phyloP scores from a whole-genome alignment of 2,888 invertebrate genomes.

The Leptinotarsa rubiginosa region DNA sequence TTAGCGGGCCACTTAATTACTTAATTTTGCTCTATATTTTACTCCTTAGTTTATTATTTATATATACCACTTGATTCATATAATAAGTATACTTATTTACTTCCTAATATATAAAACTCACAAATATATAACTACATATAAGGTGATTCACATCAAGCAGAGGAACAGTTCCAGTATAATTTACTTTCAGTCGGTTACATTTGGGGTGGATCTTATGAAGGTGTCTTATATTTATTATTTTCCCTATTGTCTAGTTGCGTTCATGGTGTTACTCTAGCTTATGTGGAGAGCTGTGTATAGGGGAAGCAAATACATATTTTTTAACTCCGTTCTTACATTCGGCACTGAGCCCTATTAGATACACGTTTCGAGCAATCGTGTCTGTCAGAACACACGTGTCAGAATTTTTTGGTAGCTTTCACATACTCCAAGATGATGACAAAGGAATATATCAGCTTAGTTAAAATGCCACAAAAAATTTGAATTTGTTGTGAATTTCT shows the following conservation, averaged over 20 bases:
- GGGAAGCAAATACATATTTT: slow-evolving; percentile 40
- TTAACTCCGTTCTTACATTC: slow-evolving; percentile 64
- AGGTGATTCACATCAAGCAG: slow-evolving; percentile 40
- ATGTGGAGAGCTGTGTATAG: slow-evolving; percentile 45
- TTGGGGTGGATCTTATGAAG: slow-evolving; percentile 18
- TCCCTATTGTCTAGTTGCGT: slow-evolving; percentile 6
- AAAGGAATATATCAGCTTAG: slow-evolving; percentile 37
- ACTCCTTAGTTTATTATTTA: slow-evolving; percentile 39
- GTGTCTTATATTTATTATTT: slow-evolving; percentile 15
- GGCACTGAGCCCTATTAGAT: slow-evolving; percentile 64
- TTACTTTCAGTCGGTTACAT: slow-evolving; percentile 4
- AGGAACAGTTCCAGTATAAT: slow-evolving; percentile 23
- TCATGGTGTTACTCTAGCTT: slow-evolving; percentile 35
- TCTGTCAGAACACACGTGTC: slow-evolving; percentile 62
- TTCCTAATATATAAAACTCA: slow-evolving; percentile 31
- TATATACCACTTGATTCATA: slow-evolving; percentile 38
- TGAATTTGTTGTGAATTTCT: neutral
- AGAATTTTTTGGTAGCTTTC: slow-evolving; percentile 46
- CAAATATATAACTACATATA: slow-evolving; percentile 35
- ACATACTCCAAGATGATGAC: slow-evolving; percentile 49
- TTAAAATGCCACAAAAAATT: slow-evolving; percentile 6
- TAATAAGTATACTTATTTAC: slow-evolving; percentile 32
- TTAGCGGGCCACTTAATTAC: slow-evolving; percentile 59
- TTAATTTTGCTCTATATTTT: slow-evolving; percentile 54
- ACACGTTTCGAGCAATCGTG: slow-evolving; percentile 67